These are phyloP conservation scores for Polyommatus icarus DNA, from an alignment of 2,888 invertebrate species.

Conservation along the genomic window DNA sequence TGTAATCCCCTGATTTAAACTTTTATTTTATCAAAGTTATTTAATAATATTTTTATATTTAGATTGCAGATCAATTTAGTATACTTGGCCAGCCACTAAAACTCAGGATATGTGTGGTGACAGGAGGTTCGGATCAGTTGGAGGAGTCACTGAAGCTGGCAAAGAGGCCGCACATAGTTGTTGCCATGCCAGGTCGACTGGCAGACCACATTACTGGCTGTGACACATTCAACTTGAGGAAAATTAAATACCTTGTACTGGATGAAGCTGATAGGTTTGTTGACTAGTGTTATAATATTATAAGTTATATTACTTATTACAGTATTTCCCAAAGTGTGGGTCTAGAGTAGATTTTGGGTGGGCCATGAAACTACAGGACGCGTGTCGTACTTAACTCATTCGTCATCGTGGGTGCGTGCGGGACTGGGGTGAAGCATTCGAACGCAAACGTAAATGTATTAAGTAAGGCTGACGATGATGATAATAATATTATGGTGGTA, in stretches of 20 bases:
- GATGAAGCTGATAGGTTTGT: conserved; percentile 97
- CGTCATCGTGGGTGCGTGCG: too few species aligned
- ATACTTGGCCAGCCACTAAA: conserved; percentile 94
- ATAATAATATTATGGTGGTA: too few species aligned
- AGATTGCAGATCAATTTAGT: conserved; percentile 97
- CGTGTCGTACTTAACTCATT: too few species aligned
- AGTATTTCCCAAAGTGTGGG: too few species aligned
- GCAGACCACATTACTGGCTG: conserved; percentile 96
- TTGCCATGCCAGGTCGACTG: conserved; percentile 97
- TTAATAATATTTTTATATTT: neutral
- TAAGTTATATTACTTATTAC: too few species aligned
- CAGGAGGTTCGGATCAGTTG: conserved; percentile 97
- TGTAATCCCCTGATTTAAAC: too few species aligned
- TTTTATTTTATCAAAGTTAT: neutral
- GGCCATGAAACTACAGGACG: too few species aligned
- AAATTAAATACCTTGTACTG: conserved; percentile 91
- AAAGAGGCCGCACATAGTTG: conserved; percentile 94
- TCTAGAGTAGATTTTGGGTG: too few species aligned
- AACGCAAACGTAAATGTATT: too few species aligned
- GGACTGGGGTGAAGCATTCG: too few species aligned
- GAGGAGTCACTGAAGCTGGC: conserved; percentile 91
- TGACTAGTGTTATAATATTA: neutral
- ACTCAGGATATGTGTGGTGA: conserved; percentile 90
- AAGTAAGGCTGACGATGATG: too few species aligned
- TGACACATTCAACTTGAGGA: conserved; percentile 88